Evolutionary conservation across 64 coral and sea anemone species (phyloP).

Genomic region (Exaiptasia diaphana): DNA sequence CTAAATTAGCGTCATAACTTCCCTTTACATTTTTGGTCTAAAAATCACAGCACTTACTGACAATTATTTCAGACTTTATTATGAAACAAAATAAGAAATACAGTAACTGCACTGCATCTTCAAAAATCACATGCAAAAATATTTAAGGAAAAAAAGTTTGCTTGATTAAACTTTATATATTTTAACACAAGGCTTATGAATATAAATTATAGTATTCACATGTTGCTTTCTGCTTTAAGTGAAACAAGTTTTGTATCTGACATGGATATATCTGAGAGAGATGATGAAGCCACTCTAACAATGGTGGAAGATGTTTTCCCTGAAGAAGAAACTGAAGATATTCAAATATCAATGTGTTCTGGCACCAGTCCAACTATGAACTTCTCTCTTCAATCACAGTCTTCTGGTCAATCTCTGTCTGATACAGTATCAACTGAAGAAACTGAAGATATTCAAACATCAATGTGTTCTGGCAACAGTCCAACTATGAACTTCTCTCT

Average conservation of each 20-base stretch:
- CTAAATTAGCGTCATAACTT: too few species aligned
- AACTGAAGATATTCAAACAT: neutral
- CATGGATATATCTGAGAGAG: neutral
- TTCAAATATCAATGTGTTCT: neutral
- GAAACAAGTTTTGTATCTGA: neutral
- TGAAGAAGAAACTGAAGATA: neutral
- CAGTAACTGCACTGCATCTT: too few species aligned
- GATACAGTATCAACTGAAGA: neutral
- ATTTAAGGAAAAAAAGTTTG: too few species aligned
- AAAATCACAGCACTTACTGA: too few species aligned
- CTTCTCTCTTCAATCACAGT: neutral
- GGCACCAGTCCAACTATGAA: neutral
- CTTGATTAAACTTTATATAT: too few species aligned
- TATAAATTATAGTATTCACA: neutral
- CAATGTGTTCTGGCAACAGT: neutral
- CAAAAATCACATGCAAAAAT: too few species aligned
- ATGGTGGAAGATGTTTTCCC: neutral
- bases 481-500: neutral
- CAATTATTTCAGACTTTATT: too few species aligned
- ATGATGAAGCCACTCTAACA: slow-evolving; percentile 10
- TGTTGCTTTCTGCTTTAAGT: neutral
- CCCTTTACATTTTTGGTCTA: too few species aligned
- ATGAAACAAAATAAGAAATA: too few species aligned
- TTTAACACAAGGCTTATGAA: too few species aligned
- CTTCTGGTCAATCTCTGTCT: neutral